A percentile compares a stretch with the other conserved stretches of the same genome.
phyloP scores from a whole-genome alignment of 2,888 invertebrate genomes.

The Toxonevra muliebris region DNA sequence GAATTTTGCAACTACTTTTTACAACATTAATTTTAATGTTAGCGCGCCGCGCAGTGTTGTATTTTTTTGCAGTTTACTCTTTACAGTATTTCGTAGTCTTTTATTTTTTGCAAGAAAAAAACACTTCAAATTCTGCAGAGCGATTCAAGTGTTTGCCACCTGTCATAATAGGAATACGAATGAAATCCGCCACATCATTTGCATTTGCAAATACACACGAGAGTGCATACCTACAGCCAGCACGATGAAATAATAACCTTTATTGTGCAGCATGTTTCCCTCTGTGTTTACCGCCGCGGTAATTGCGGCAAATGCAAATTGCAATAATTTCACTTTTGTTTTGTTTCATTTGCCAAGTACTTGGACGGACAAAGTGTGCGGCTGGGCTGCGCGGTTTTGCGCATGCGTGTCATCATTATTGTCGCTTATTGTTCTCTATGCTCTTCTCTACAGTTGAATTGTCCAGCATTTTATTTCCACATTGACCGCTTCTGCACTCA shows the following conservation, averaged over 20 bases:
- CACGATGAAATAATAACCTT: too few relatives aligned
- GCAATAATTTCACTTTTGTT: constrained; percentile 24
- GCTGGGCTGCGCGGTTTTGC: not conserved
- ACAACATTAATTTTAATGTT: too few relatives aligned
- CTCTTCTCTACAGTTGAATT: too few relatives aligned
- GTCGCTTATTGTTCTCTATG: too few relatives aligned
- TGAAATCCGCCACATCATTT: constrained; percentile 16
- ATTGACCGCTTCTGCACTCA: constrained; percentile 15
- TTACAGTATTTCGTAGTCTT: too few relatives aligned
- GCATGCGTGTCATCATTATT: constrained; percentile 20
- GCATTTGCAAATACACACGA: constrained; percentile 13
- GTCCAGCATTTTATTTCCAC: not conserved
- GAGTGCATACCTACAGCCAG: too few relatives aligned
- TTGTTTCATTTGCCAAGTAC: not conserved
- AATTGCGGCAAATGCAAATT: constrained; percentile 22
- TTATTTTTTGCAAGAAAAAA: too few relatives aligned
- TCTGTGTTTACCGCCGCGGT: not conserved
- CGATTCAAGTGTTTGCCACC: constrained; percentile 42
- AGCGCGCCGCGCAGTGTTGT: too few relatives aligned
- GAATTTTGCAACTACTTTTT: too few relatives aligned
- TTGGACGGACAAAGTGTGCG: not conserved
- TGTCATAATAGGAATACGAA: constrained; percentile 40
- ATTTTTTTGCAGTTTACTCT: too few relatives aligned
- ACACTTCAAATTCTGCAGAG: not conserved
- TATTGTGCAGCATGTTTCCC: not conserved